Conservation (phyloP, 2,888 invertebrate genomes). For the Brenthis hecate region DNA sequence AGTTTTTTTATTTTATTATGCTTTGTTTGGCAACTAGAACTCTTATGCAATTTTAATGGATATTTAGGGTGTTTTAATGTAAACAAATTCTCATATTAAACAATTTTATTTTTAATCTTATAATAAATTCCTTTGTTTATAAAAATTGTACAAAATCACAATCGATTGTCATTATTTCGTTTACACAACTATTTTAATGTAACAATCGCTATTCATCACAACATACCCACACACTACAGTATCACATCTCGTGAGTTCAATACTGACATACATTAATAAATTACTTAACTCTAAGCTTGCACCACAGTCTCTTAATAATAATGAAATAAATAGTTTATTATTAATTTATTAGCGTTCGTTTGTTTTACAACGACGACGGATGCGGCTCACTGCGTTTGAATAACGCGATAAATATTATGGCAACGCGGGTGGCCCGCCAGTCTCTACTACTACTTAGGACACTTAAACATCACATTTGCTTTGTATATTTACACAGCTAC, state of each 20-base stretch:
- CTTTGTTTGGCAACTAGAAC: conserved; percentile 21
- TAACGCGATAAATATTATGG: conserved; percentile 75
- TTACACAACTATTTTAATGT: conserved; percentile 54
- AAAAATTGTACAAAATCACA: conserved; percentile 68
- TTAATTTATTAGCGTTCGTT: conserved; percentile 57
- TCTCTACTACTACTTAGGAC: conserved; percentile 80
- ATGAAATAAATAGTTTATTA: conserved; percentile 77
- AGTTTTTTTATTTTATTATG: conserved; percentile 20
- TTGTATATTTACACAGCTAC: conserved; percentile 69
- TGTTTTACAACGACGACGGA: conserved; percentile 57
- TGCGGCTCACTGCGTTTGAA: conserved; percentile 50
- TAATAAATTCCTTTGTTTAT: conserved; percentile 65
- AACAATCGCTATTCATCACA: conserved; percentile 59
- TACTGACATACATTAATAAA: conserved; percentile 81
- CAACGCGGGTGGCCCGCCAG: conserved; percentile 74
- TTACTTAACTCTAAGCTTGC: conserved; percentile 74
- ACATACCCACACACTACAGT: conserved; percentile 54
- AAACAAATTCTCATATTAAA: conserved; percentile 50
- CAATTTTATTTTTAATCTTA: conserved; percentile 60
- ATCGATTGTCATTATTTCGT: conserved; percentile 57
- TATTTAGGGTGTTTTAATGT: conserved; percentile 30
- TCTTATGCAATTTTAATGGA: conserved; percentile 19
- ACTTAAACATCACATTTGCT: conserved; percentile 82
- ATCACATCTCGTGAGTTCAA: conserved; percentile 70
- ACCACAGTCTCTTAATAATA: conserved; percentile 75